Evolutionary conservation across 2,797 vertebrate species (phyloP).

Genomic region (Prionace glauca): DNA sequence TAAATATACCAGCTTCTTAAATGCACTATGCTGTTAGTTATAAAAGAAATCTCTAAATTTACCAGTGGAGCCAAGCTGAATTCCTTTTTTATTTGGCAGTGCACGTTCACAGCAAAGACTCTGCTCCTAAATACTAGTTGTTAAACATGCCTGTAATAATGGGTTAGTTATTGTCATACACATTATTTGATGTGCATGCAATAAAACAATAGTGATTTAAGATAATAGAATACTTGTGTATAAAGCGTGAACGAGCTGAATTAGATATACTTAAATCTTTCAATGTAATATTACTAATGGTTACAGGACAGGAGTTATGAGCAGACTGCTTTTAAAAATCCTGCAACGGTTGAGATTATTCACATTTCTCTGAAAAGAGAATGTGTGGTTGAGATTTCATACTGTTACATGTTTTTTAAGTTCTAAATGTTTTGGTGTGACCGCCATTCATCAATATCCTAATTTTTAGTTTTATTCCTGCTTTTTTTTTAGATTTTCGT

Average conservation of each 20-base stretch:
- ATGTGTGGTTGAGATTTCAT: neutral
- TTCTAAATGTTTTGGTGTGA: neutral
- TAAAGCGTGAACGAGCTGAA: neutral
- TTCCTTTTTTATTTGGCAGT: neutral
- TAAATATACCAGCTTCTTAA: neutral
- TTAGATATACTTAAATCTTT: neutral
- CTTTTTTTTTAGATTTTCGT: neutral
- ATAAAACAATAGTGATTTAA: neutral
- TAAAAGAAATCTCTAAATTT: neutral
- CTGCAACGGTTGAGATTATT: neutral
- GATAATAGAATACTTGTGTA: neutral
- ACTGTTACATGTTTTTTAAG: neutral
- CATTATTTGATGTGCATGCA: neutral
- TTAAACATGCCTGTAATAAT: neutral
- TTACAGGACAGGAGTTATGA: neutral
- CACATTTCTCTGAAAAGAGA: neutral
- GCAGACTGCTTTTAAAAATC: neutral
- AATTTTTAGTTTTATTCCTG: neutral
- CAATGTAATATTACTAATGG: neutral
- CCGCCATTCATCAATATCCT: neutral
- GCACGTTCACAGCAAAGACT: neutral
- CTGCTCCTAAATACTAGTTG: neutral
- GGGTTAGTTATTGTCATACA: neutral
- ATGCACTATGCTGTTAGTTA: neutral
- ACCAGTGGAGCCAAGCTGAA: neutral